Evolutionary conservation across 2,888 invertebrate species (phyloP), one percentile per base, ranked within the genome.

Genomic region (Pinctada fucata): DNA sequence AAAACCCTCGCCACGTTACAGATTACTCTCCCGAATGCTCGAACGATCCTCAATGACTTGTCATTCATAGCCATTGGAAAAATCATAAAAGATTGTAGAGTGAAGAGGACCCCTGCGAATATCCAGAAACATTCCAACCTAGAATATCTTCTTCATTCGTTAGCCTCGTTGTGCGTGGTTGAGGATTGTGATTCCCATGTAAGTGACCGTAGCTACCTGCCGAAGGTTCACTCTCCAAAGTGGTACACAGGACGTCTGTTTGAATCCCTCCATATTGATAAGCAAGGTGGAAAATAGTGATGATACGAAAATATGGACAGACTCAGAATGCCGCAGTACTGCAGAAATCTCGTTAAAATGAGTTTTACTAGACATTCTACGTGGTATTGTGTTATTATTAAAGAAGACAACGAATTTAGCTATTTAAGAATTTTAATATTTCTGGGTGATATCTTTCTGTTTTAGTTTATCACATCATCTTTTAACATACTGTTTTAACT

Each of bases 101-200:
- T 13, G 31, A 50, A 13, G 1, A 49, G 66, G 16, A 45, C 45
- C 50, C 74, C 74, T 10, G 74, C 74, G 1, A 74, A 50, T 66
- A 74, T 74, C 8, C 74, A 74, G 45, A 74, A 74, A 13, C 66
- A 74, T 66, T 66, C n/a, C 47, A 65, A 74, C 63, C 6, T 74
- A 51, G 31, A 49, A 2, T 74, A 74, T 50, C 50, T 74, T 8
- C 16, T 68, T 31, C 47, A 10, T 3, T n/a, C 68, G 16, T 8
- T 74, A 50, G 16, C 50, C n/a, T 66, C 74, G n/a, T 10, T 74
- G 3, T 49, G 49, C 10, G 66, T 16, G 13, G 8, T 66, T 8
- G 16, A 63, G 3, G 49, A 51, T 6, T 8, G 50, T 2, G 58
- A 52, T 2, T 31, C 51, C 13, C n/a, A 52, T 6, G 49, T 66